Base-by-base conservation (phyloP, 2,888 invertebrate genomes). In the Drosophila anomelani region DNA sequence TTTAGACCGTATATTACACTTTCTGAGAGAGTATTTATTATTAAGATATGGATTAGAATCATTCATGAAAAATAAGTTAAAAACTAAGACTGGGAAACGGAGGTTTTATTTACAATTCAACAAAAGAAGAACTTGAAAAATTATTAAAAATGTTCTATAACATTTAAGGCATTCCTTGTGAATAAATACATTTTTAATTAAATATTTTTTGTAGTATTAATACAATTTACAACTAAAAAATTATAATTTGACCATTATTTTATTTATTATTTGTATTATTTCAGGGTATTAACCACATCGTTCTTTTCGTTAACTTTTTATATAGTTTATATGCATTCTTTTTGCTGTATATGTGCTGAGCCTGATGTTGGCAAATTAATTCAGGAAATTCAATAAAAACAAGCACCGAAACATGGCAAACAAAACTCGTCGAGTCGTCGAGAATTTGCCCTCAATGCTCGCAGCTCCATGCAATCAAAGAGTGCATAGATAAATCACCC, bases 341-440 rank as follows among this genome's bases (percentile, higher is more conserved):
- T 47, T 62, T 67, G 55, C 46, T 62, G 38, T 49, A 58, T 62
- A 63, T 79, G 13, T 56, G 34, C 44, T 56, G 36, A 51, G 64
- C 47, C 43, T 49, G 64, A 71, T 77, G 86, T 73, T 80, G 76
- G 72, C 85, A 85, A 85, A 85, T 87, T 85, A 87, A 85, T 85
- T 85, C 87, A 79, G 80, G 73, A 87, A 87, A 85, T 85, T 85
- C 84, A 85, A 85, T 87, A 87, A 85, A 85, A 85, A 85, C 87
- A 80, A 87, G 82, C 81, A 81, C 81, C 83, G 79, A 75, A 81
- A 79, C 81, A 83, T 78, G 78, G 79, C 81, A 75, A 85, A 82
- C 80, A 85, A 83, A 68, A 68, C 67, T 68, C 67, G 66, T 71
- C 69, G 74, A 60, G 68, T 69, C 66, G 58, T 59, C 66, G 53